Conservation (phyloP, 2,797 vertebrate species). For the Labroides dimidiatus region DNA sequence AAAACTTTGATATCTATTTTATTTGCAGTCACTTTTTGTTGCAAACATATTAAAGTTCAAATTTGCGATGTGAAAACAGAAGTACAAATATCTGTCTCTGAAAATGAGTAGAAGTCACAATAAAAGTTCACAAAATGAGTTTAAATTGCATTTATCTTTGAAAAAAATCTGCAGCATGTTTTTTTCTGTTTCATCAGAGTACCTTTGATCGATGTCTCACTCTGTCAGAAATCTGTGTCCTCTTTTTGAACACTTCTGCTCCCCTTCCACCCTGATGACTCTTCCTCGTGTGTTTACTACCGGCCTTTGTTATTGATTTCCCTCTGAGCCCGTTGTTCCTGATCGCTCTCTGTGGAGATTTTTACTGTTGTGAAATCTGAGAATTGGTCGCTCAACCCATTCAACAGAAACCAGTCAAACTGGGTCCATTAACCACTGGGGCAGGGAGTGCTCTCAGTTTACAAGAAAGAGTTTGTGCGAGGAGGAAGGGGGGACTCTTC, state of each 20-base stretch:
- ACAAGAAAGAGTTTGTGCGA: slow-evolving; percentile 37
- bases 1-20: too few relatives aligned
- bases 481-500: not conserved
- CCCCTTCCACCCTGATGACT: not conserved
- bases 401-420: slow-evolving; percentile 74
- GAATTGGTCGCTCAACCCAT: slow-evolving; percentile 44
- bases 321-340: slow-evolving; percentile 2
- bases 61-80: too few relatives aligned
- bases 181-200: too few relatives aligned
- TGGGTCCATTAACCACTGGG: slow-evolving; percentile 50
- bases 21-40: too few relatives aligned
- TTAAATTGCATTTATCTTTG: too few relatives aligned
- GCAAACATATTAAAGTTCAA: too few relatives aligned
- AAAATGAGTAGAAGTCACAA: too few relatives aligned
- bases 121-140: too few relatives aligned
- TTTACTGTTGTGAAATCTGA: slow-evolving; percentile 68
- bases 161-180: too few relatives aligned
- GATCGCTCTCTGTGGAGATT: slow-evolving; percentile 31
- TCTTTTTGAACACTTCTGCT: not conserved
- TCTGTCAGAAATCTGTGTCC: not conserved
- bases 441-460: slow-evolving; percentile 45
- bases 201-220: slow-evolving; percentile 2
- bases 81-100: too few relatives aligned
- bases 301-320: slow-evolving; percentile 1
- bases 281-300: not conserved